Conservation (phyloP, 1,140 invertebrate genomes). For the Melitaea cinxia region DNA sequence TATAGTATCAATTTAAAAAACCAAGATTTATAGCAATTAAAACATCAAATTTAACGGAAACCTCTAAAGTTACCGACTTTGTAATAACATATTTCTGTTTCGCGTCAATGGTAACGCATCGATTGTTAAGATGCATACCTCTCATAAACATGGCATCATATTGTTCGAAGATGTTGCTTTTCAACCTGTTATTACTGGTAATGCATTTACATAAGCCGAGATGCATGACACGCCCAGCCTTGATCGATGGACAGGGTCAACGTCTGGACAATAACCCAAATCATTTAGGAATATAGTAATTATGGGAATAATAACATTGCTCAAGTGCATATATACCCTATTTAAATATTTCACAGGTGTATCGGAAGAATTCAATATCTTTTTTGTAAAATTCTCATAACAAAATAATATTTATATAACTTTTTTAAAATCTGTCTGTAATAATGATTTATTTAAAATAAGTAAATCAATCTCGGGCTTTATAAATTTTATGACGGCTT, state of each 20-base stretch:
- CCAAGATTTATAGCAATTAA: neutral
- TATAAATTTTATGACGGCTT: neutral
- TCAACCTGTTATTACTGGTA: conserved; percentile 64
- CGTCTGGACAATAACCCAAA: conserved; percentile 46
- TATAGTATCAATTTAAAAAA: conserved; percentile 6
- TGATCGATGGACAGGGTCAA: conserved; percentile 61
- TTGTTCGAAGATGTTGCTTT: conserved; percentile 49
- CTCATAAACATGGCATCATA: conserved; percentile 47
- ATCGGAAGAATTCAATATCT: neutral
- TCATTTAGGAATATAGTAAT: conserved; percentile 40
- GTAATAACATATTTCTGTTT: conserved; percentile 26
- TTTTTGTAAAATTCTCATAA: neutral
- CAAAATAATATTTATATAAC: no score
- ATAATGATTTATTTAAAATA: no score
- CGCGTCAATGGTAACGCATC: conserved; percentile 19
- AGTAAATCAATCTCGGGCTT: neutral
- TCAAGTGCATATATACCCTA: neutral
- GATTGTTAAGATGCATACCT: conserved; percentile 33
- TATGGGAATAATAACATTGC: conserved; percentile 10
- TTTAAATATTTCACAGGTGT: neutral
- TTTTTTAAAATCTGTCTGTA: no score
- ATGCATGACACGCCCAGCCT: conserved; percentile 47
- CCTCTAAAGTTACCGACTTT: neutral
- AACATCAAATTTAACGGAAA: neutral
- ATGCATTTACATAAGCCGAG: conserved; percentile 55